Conservation (phyloP, 2,888 invertebrate genomes). For the Conchocele bisecta region DNA sequence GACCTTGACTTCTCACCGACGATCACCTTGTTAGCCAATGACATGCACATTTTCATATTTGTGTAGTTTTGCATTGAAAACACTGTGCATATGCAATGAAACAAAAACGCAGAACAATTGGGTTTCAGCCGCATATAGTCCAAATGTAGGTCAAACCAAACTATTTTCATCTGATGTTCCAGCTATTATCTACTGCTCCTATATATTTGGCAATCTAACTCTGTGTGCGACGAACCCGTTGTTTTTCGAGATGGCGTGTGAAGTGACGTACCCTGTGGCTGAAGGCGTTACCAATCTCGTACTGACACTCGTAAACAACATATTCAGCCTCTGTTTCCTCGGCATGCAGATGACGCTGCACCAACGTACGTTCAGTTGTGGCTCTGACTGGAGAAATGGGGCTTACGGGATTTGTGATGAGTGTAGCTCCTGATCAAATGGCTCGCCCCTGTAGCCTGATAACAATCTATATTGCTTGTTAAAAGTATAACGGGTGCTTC, state of each 20-base stretch:
- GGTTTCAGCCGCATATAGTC: too few species aligned
- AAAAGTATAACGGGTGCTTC: too few species aligned
- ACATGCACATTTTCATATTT: too few species aligned
- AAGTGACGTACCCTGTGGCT: conserved; percentile 68
- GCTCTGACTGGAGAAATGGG: too few species aligned
- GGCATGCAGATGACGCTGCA: conserved; percentile 65
- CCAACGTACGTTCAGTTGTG: conserved; percentile 54
- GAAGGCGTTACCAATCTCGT: conserved; percentile 72
- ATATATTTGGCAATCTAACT: conserved; percentile 54
- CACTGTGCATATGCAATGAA: neutral
- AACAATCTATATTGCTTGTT: too few species aligned
- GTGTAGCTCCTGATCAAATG: too few species aligned
- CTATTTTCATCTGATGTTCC: conserved; percentile 20
- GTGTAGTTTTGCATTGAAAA: too few species aligned
- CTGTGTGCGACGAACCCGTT: conserved; percentile 61
- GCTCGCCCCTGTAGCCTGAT: too few species aligned
- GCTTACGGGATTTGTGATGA: too few species aligned
- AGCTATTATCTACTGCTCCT: conserved; percentile 60
- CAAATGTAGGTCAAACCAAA: neutral
- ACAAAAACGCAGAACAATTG: neutral
- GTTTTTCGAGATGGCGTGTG: conserved; percentile 70
- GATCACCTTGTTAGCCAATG: neutral
- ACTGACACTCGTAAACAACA: conserved; percentile 69
- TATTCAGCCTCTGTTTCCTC: conserved; percentile 67
- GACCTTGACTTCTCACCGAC: too few species aligned